Evolutionary conservation across 2,797 vertebrate species (phyloP).

Genomic region (Geotria australis): DNA sequence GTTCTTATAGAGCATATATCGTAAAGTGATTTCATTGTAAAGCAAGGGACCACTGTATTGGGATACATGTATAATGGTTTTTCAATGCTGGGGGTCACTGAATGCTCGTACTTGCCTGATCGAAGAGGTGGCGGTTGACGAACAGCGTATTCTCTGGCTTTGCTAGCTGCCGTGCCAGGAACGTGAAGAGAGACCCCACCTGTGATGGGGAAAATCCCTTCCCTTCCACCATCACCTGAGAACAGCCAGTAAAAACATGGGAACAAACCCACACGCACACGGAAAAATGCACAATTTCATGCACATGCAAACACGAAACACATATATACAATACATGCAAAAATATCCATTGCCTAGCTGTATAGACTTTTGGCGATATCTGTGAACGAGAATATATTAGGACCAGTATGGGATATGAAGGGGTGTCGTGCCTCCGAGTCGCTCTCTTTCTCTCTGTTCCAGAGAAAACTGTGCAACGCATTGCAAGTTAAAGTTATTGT

Average conservation of each 20-base stretch:
- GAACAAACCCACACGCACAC: no score
- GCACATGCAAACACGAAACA: background rate
- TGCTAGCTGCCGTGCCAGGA: constrained; percentile 67
- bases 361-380: no score
- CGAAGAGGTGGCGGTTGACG: constrained; percentile 86
- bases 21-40: no score
- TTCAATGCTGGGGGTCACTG: no score
- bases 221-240: constrained; percentile 88
- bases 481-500: no score
- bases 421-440: no score
- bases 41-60: no score
- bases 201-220: constrained; percentile 82
- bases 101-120: constrained; percentile 28
- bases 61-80: no score
- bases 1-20: no score
- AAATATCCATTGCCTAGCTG: background rate
- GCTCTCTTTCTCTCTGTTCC: no score
- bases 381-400: no score
- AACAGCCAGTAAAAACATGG: background rate
- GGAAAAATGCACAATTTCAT: background rate
- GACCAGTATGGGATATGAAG: background rate
- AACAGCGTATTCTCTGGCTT: constrained; percentile 89
- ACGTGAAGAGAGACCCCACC: constrained; percentile 84
- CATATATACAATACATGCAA: background rate
- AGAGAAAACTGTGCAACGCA: no score